Conservation (phyloP, 2,797 vertebrate genomes). For the Sebastes diaconus region DNA sequence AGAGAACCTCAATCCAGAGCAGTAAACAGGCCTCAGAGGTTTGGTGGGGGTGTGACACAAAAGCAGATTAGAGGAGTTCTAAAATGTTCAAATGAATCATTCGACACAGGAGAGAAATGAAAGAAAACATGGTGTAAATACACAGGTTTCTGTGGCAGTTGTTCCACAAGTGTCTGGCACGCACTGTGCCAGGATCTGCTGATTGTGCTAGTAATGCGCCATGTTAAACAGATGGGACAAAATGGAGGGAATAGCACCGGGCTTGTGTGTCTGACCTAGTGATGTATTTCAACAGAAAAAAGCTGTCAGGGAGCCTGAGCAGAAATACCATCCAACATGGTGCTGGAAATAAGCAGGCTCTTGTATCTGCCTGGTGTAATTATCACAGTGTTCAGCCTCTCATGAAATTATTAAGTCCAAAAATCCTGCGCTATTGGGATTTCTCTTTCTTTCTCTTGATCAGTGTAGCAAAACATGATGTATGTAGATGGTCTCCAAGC, state of each 20-base stretch:
- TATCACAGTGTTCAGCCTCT: slow-evolving; percentile 59
- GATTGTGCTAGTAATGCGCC: slow-evolving; percentile 43
- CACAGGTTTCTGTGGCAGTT: slow-evolving; percentile 22
- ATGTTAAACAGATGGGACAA: slow-evolving; percentile 63
- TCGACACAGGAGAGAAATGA: neutral
- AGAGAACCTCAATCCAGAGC: neutral
- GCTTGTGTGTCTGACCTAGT: slow-evolving; percentile 38
- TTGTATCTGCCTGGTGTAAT: slow-evolving; percentile 43
- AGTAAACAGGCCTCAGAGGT: neutral
- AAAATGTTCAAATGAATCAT: slow-evolving; percentile 7
- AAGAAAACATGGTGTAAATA: slow-evolving; percentile 21
- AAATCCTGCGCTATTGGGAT: slow-evolving; percentile 33
- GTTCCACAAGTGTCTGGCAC: slow-evolving; percentile 26
- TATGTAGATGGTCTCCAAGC: slow-evolving; percentile 51
- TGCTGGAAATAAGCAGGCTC: slow-evolving; percentile 42
- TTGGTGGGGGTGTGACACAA: neutral
- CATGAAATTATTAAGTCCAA: slow-evolving; percentile 63
- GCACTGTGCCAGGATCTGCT: slow-evolving; percentile 15
- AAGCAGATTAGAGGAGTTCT: slow-evolving; percentile 2
- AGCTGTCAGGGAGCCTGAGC: slow-evolving; percentile 23
- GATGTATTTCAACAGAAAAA: slow-evolving; percentile 35
- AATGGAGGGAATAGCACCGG: slow-evolving; percentile 27
- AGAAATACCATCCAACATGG: slow-evolving; percentile 31
- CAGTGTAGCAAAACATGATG: slow-evolving; percentile 47
- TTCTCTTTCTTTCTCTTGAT: slow-evolving; percentile 37